phyloP scores from a whole-genome alignment of 2,113 vertebrate genomes.

The Paradoxurus hermaphroditus region DNA sequence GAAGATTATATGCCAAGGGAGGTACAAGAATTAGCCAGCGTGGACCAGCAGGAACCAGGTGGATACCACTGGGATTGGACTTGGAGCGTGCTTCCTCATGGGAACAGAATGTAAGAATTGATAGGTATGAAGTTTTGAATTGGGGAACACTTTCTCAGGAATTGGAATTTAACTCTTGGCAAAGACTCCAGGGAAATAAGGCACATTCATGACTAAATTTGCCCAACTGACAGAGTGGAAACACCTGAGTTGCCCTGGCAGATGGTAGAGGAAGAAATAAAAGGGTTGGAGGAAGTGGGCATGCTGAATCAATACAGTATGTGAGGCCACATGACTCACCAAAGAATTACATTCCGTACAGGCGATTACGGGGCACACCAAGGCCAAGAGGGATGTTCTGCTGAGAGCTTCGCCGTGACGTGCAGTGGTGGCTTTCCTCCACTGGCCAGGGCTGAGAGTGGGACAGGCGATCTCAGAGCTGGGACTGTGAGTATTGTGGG shows the following conservation, averaged over 20 bases:
- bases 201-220: neutral
- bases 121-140: neutral
- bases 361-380: rapidly evolving
- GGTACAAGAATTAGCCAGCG: neutral
- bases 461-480: too few species aligned
- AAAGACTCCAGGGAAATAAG: neutral
- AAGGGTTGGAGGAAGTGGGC: neutral
- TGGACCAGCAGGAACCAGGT: neutral
- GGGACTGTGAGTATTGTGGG: neutral
- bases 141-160: neutral
- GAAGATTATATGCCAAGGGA: neutral
- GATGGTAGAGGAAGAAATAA: neutral
- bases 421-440: neutral
- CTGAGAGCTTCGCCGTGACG: rapidly evolving
- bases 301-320: neutral
- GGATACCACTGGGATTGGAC: rapidly evolving
- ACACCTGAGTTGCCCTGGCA: neutral
- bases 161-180: neutral
- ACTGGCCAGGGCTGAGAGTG: rapidly evolving
- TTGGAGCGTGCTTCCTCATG: too few species aligned
- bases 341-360: neutral
- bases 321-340: too few species aligned
- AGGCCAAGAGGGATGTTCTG: too few species aligned
- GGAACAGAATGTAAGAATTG: neutral
- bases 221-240: neutral